Base-by-base conservation (phyloP, 2,888 invertebrate genomes). In the Phragmatobia fuliginosa region DNA sequence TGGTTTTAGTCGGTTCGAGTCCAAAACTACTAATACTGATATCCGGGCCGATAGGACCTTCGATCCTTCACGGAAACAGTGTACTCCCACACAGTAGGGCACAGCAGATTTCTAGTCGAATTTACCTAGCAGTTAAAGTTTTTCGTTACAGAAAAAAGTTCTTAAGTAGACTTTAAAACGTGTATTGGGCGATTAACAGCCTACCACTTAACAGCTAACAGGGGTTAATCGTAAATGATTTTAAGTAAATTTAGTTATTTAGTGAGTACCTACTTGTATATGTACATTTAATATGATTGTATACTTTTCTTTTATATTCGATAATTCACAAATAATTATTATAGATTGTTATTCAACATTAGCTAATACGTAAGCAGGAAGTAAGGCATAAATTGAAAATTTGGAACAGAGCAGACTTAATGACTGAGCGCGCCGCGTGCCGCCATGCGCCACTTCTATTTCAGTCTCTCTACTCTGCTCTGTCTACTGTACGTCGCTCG, bases 361-460 rank as follows among this genome's bases (percentile, higher is more conserved):
- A 75, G 68, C 60, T 67, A 59, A 59, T 45, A 52, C 52, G 59
- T 28, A 52, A 56, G 76, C 88, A 92, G 93, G 92, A 92, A 91
- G 91, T 89, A 89, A 86, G 81, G 81, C 84, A 89, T 91, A 88
- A 88, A 91, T 91, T 84, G 87, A 89, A 91, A 90, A 91, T 91
- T 88, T 92, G 86, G 91, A 88, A 84, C 91, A 86, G 83, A 80
- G 80, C 81, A 79, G 82, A 82, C 79, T 80, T 85, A 87, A 88
- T 90, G 88, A 83, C 52, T 25, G 25, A 28, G 52, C 52, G 25
- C 56, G 28, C 25, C 25, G 10, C 87, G n/a, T n/a, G 83, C 85
- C 85, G 10, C 38, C 58, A 38, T 41, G 66, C 68, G 84, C 87
- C 71, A 83, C 84, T 85, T 91, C 92, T 93, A 93, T 93, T 93